Evolutionary conservation across 2,113 vertebrate genomes (phyloP).

Genomic region (Mustela nigripes): DNA sequence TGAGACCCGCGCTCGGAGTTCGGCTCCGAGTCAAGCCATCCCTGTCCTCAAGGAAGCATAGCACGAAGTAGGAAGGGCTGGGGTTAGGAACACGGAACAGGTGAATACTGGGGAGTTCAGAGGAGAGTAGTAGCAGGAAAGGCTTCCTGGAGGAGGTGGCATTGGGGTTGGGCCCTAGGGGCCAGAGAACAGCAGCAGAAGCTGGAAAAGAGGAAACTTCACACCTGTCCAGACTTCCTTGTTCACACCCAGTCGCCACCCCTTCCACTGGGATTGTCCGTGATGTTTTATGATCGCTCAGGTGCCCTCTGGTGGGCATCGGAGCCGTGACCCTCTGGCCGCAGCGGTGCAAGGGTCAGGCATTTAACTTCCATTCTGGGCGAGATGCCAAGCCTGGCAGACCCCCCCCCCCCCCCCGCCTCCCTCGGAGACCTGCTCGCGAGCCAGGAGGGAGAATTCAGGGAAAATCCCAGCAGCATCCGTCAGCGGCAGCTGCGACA

Average conservation of each 20-base stretch:
- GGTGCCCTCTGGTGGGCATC: not conserved
- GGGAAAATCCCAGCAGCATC: conserved; percentile 24
- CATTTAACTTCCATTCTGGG: conserved; percentile 83
- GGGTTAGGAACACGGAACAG: not conserved
- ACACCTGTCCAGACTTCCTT: not conserved
- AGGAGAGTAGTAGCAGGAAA: not conserved
- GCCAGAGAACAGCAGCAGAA: not conserved
- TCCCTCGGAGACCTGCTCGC: conserved; percentile 68
- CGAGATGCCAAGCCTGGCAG: conserved; percentile 74
- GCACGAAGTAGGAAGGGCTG: not conserved
- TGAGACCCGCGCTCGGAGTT: not conserved
- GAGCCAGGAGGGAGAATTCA: conserved; percentile 30
- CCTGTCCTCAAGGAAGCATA: not conserved
- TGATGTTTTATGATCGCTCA: conserved; percentile 27
- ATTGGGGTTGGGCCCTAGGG: not conserved
- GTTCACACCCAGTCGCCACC: not conserved
- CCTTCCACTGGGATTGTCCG: not conserved
- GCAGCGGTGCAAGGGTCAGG: not conserved
- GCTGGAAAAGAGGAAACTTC: not conserved
- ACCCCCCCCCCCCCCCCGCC: conserved; percentile 21
- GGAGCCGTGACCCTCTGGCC: conserved; percentile 50
- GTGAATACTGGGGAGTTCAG: not conserved
- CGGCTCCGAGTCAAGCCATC: not conserved
- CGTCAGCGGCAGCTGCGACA: conserved; percentile 62
- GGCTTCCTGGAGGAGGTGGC: conserved; percentile 52